phyloP scores from a whole-genome alignment of 1,140 invertebrate species.

The Gryllus bimaculatus region DNA sequence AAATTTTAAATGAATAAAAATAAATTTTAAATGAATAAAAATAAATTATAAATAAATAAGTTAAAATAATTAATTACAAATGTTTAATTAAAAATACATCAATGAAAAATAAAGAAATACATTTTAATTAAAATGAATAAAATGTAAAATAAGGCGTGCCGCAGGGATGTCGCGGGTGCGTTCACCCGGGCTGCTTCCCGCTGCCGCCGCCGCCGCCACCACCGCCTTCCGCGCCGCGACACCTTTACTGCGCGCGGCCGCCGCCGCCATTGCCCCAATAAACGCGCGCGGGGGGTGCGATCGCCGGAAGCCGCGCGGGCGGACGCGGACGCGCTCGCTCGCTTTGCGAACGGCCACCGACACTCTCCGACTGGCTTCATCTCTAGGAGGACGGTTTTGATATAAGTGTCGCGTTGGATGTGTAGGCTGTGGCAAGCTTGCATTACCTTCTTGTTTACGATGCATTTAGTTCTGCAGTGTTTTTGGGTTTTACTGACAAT shows the following conservation, averaged over 20 bases:
- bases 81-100: too few relatives aligned
- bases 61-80: too few relatives aligned
- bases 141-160: background rate
- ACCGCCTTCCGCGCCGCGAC: background rate
- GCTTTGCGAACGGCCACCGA: background rate
- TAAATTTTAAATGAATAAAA: too few relatives aligned
- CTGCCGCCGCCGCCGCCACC: background rate
- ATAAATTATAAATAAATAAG: background rate
- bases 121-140: background rate
- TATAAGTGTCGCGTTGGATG: background rate
- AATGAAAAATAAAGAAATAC: too few relatives aligned
- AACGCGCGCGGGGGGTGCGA: background rate
- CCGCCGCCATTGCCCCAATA: background rate
- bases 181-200: background rate
- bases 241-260: background rate
- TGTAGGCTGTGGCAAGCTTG: background rate
- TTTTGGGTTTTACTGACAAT: too few relatives aligned
- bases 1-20: too few relatives aligned
- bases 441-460: too few relatives aligned
- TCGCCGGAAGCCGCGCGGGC: too few relatives aligned
- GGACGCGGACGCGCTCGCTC: too few relatives aligned
- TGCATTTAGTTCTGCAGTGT: too few relatives aligned
- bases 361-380: background rate
- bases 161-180: background rate
- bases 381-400: background rate